Evolutionary conservation across 1,140 invertebrate species (phyloP), one percentile per base, ranked within the genome.

Genomic region (Drosophila ogumai): DNA sequence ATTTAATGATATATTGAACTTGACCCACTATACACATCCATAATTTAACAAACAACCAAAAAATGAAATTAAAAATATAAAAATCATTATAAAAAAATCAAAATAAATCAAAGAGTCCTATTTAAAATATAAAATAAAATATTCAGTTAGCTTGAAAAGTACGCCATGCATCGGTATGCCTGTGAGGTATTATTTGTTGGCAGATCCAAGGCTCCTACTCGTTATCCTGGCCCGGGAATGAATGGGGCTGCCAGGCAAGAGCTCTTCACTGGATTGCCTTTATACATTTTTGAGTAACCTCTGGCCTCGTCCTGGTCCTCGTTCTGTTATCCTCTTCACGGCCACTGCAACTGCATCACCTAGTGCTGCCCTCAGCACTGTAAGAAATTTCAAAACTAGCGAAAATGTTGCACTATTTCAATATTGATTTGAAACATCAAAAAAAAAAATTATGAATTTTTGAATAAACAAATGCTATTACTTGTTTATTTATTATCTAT

Each of bases 211-310:
- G 32, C 46, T 61, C 59, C 58, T 38, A 36, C 32, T 56, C 32
- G 36, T 58, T 46, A 43, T 43, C 36, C 55, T 28, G 56, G 38
- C 25, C 25, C 13, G 15, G 3, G 22, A 32, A 55, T 61, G 59
- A 61, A 61, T 61, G 59, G 47, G n/a, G 22, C 31, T 36, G 25
- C 22, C 46, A 31, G 59, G 32, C n/a, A 61, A 61, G 47, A 38
- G 59, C 44, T 55, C 59, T 61, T 56, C 59, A 61, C 47, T 38
- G 49, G 59, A 61, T 61, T 61, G 59, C 59, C 52, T 56, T 57
- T 57, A 61, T 61, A 38, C 59, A 61, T 38, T 56, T 56, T 38
- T 61, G 59, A 61, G 59, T 28, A 61, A 36, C 46, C 22, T n/a
- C 46, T 25, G 50, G 19, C 17, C 50, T 36, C 12, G 49, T 32